These are phyloP conservation scores for Myzus persicae DNA, from an alignment of 1,140 invertebrate genomes.

Conservation along the genomic window DNA sequence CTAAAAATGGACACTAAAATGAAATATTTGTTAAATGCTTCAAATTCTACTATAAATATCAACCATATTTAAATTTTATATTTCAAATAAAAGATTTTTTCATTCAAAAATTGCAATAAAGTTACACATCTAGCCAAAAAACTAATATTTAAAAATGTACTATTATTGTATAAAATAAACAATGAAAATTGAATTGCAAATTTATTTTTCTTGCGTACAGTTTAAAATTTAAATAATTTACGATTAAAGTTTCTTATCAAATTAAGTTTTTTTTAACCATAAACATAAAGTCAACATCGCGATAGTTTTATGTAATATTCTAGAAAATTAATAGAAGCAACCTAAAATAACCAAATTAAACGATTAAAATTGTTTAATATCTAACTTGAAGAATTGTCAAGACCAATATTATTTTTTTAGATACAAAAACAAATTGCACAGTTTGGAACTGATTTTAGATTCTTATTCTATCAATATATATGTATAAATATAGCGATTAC, in stretches of 20 bases:
- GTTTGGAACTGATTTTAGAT: background rate
- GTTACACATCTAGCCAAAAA: background rate
- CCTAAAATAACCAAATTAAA: background rate
- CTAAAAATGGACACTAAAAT: background rate
- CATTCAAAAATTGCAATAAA: background rate
- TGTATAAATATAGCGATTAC: background rate
- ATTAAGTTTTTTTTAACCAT: background rate
- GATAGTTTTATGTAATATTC: background rate
- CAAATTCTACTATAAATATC: background rate
- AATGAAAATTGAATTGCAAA: background rate
- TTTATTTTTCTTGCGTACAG: background rate
- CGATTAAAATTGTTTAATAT: background rate
- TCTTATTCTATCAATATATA: too few relatives aligned
- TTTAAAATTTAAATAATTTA: slow-evolving; percentile 9
- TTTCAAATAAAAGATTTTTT: background rate
- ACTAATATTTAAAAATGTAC: background rate
- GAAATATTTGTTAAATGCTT: background rate
- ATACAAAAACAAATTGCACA: background rate
- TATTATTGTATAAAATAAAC: background rate
- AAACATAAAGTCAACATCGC: background rate
- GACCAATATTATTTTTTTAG: background rate
- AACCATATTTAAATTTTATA: background rate
- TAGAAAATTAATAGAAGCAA: background rate
- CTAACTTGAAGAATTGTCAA: background rate
- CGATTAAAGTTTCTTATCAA: background rate